Base-by-base conservation (phyloP, 2,888 invertebrate species). In the Nephrotoma appendiculata region DNA sequence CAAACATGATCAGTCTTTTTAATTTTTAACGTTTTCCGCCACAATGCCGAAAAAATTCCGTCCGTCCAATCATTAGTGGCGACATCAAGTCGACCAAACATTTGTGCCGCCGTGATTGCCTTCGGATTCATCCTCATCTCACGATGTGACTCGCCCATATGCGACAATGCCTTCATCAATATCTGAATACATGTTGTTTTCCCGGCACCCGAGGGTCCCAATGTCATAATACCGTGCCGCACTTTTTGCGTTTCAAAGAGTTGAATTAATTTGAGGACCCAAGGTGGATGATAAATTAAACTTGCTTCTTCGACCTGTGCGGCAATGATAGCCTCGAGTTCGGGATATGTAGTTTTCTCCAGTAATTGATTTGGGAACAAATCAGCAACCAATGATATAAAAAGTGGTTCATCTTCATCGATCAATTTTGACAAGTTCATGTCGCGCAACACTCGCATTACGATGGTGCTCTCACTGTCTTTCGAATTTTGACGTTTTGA, bases 51-150 rank as follows among this genome's bases (percentile, higher is more conserved):
- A 92, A 99, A 99, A 89, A 99, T 98, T 6, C 99, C 99, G 91
- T 99, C 98, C 0, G 98, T 99, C 99, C 99, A 99, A 90, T 99
- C 99, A 90, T 99, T 99, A 1, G 98, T 99, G 2, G 98, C 98
- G 0, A 99, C 98, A 90, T 99, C 98, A 41, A 98, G 92, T 43
- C 98, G 94, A 0, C 99, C 99, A 90, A 99, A 99, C 99, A 99
- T 99, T 93, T 99, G 98, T 0, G 98, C 95, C 0, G 98, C 97
- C 12, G 98, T 98, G 89, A 99, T 98, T 15, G 98, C 97, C 92
- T 99, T 99, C 0, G 99, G 99, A 92, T 99, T 99, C 98, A 99
- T 98, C 88, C 98, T 93, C 98, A 98, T 98, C 93, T 99, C 98
- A 3, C 92, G 95, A 91, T 98, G 98, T 4, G 93, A 93, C 71